A percentile compares a stretch with the other conserved stretches of the same genome.
Conservation (phyloP, 2,888 invertebrate genomes). For the Eudasyphora cyanicolor region DNA sequence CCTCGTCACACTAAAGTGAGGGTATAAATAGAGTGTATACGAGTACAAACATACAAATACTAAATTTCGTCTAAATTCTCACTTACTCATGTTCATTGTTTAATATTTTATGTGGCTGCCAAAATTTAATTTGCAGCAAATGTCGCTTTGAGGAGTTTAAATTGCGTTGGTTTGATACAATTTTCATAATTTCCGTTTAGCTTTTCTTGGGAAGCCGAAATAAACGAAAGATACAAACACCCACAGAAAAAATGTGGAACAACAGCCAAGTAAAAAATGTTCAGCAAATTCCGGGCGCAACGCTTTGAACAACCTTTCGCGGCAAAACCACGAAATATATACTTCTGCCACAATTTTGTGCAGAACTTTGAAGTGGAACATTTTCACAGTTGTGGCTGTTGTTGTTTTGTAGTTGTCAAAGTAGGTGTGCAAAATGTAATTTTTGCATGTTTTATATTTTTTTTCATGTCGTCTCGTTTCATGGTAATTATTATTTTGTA, state of each 20-base stretch:
- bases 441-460: slow-evolving; percentile 5
- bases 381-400: too few species aligned
- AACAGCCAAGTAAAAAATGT: neutral
- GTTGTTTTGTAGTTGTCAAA: neutral
- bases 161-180: slow-evolving; percentile 58
- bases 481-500: slow-evolving; percentile 7
- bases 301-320: too few species aligned
- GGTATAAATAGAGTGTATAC: too few species aligned
- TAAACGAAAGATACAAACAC: too few species aligned
- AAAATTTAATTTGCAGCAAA: slow-evolving; percentile 67
- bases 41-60: neutral
- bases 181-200: slow-evolving; percentile 61
- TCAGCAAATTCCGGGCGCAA: neutral
- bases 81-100: slow-evolving; percentile 58
- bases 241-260: too few species aligned
- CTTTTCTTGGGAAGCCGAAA: too few species aligned
- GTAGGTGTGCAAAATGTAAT: neutral
- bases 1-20: too few species aligned
- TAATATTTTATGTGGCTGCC: slow-evolving; percentile 66
- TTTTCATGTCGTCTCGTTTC: neutral
- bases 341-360: too few species aligned
- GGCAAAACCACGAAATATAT: too few species aligned
- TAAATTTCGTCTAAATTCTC: too few species aligned
- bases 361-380: too few species aligned
- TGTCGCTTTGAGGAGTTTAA: slow-evolving; percentile 58